These are phyloP conservation scores for Pelvicachromis taeniatus DNA, from an alignment of 2,113 vertebrate genomes.

Conservation along the genomic window DNA sequence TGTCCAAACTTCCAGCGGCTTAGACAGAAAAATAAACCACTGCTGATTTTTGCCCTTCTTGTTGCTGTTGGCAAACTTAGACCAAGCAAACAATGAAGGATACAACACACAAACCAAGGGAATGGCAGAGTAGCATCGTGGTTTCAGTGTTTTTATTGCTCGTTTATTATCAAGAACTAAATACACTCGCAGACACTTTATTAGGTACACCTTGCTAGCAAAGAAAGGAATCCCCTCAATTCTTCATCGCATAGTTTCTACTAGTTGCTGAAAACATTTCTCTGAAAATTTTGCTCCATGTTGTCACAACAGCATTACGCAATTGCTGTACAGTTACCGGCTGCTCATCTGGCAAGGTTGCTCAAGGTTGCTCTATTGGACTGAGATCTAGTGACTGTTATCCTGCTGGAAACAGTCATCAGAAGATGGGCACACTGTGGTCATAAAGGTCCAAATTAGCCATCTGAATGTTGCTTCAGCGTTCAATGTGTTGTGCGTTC, in stretches of 20 bases:
- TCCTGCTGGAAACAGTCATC: background rate
- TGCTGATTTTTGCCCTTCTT: background rate
- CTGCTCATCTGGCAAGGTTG: background rate
- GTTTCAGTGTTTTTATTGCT: background rate
- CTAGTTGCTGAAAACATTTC: background rate
- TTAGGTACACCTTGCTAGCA: background rate
- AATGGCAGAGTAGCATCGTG: background rate
- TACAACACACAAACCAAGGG: background rate
- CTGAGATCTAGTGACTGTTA: background rate
- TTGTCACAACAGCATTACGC: background rate
- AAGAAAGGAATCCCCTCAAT: background rate
- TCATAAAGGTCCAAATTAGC: background rate
- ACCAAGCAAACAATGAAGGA: background rate
- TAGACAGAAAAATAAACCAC: background rate
- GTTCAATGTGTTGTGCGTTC: no score
- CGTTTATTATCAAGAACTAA: background rate
- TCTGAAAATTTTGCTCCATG: background rate
- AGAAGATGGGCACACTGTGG: background rate
- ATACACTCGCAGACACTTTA: background rate
- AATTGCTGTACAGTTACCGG: background rate
- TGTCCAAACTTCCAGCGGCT: background rate
- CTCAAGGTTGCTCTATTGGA: background rate
- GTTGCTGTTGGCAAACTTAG: background rate
- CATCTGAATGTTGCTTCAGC: background rate
- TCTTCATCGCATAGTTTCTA: background rate